These are phyloP conservation scores for Eretmochelys imbricata DNA, from an alignment of 2,113 vertebrate genomes.

Conservation along the genomic window DNA sequence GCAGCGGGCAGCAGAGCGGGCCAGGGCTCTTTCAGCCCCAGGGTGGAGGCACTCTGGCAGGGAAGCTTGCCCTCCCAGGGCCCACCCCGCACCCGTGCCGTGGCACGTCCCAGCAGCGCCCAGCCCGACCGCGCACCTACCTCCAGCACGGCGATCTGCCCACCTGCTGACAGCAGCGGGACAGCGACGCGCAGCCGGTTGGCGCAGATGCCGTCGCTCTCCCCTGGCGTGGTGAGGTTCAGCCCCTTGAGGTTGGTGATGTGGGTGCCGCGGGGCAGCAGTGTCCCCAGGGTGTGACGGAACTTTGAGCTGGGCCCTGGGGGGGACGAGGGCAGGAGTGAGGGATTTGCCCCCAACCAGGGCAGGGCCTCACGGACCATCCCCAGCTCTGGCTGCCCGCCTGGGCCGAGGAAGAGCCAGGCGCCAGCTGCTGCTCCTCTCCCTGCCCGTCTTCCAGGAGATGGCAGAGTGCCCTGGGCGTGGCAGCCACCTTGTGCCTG, in stretches of 20 bases:
- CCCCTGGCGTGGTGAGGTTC: slow-evolving; percentile 94
- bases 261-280: slow-evolving; percentile 91
- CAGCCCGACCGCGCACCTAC: slow-evolving; percentile 54
- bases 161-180: slow-evolving; percentile 89
- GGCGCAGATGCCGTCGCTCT: slow-evolving; percentile 91
- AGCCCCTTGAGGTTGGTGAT: slow-evolving; percentile 93
- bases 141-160: slow-evolving; percentile 93
- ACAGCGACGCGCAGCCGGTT: slow-evolving; percentile 86
- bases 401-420: neutral
- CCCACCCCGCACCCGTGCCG: neutral
- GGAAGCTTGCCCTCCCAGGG: neutral
- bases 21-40: neutral
- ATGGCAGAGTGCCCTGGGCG: neutral
- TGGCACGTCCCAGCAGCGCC: neutral
- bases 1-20: neutral
- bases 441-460: neutral
- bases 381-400: neutral
- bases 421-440: neutral
- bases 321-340: neutral
- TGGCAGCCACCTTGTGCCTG: neutral
- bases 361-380: neutral
- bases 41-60: neutral
- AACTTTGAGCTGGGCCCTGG: slow-evolving; percentile 90
- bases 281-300: slow-evolving; percentile 87
- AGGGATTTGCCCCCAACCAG: too few species aligned